phyloP scores from a whole-genome alignment of 2,797 vertebrate genomes.

The Heliangelus exortis region DNA sequence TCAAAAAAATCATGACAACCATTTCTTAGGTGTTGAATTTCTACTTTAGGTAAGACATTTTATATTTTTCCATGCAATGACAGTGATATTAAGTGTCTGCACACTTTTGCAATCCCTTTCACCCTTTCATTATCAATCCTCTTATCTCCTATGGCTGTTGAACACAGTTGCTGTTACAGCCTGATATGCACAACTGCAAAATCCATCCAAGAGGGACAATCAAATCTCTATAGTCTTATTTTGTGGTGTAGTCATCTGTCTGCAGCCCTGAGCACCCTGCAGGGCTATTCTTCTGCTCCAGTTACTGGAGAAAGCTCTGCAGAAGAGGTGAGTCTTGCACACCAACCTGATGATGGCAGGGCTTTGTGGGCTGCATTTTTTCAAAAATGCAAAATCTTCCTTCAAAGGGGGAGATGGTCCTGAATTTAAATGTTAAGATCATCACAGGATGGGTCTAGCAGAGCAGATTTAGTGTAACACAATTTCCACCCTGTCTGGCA shows the following conservation, averaged over 20 bases:
- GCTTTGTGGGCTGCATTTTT: neutral
- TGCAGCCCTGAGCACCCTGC: slow-evolving; percentile 6
- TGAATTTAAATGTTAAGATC: neutral
- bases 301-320: slow-evolving; percentile 11
- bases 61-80: neutral
- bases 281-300: slow-evolving; percentile 65
- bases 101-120: neutral
- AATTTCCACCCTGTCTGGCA: neutral
- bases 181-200: accelerated
- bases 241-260: neutral
- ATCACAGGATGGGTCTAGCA: neutral
- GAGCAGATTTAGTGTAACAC: neutral
- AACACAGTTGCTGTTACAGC: neutral
- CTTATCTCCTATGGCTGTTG: neutral
- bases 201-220: neutral
- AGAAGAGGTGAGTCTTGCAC: neutral
- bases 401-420: neutral
- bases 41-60: neutral
- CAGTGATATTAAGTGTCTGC: neutral
- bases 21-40: neutral
- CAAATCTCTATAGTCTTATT: neutral
- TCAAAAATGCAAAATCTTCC: neutral
- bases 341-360: neutral
- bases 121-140: neutral
- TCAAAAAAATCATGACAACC: neutral